Percentiles rank a stretch among this genome's conserved stretches.
These are phyloP conservation scores for Heterohyrax brucei DNA, from an alignment of 2,797 vertebrate species.

Conservation along the genomic window DNA sequence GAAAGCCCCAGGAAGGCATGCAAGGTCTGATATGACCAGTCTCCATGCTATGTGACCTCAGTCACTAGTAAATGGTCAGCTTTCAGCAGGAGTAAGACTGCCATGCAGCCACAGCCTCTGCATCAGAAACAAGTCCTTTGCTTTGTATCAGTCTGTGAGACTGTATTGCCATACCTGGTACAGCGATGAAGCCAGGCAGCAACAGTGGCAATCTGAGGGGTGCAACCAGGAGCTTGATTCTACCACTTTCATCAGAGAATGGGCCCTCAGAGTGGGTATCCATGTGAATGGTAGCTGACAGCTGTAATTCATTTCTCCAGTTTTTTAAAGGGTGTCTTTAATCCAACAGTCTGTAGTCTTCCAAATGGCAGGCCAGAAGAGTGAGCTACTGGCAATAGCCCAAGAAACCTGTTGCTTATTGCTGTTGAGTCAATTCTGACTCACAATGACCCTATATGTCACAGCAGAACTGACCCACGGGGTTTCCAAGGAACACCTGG, in stretches of 20 bases:
- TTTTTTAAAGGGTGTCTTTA: conserved; percentile 16
- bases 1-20: neutral
- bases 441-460: too few species aligned
- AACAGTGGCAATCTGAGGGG: neutral
- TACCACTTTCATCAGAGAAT: neutral
- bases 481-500: too few species aligned
- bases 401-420: too few species aligned
- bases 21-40: neutral
- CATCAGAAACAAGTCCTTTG: neutral
- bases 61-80: neutral
- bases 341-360: conserved; percentile 14
- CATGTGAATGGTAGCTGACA: neutral
- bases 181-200: neutral
- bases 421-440: too few species aligned
- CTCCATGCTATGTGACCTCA: neutral
- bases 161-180: neutral
- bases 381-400: neutral
- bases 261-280: neutral
- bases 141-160: neutral
- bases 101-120: neutral
- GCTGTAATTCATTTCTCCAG: conserved; percentile 2
- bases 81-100: neutral
- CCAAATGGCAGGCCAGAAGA: neutral
- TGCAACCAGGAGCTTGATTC: neutral
- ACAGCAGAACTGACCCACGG: too few species aligned